Base-by-base conservation (phyloP, 2,888 invertebrate genomes). In the Argynnis bischoffii region DNA sequence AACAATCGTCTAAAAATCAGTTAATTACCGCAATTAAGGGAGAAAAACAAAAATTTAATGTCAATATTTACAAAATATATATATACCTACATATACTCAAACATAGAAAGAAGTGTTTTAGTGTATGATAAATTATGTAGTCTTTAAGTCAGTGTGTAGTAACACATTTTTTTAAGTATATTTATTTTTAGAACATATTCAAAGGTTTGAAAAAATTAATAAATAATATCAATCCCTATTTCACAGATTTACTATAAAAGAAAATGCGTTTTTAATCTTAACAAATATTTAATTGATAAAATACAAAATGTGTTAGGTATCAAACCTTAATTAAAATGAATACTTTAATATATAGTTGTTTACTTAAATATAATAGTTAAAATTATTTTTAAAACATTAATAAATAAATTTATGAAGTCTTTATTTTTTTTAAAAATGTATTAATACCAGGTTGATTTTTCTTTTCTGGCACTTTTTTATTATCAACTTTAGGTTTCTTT, bases 371-470 rank as follows among this genome's bases (percentile, higher is more conserved):
- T 35, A 61, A 61, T 31, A 60, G 46, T 51, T 35, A 31, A 47
- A 50, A 59, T 14, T 14, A 57, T 47, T 31, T 53, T 26, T 18
- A 61, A 13, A 53, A 35, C 16, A 35, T 51, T 50, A 61, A 53
- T 53, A 61, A 61, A 61, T 61, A 61, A 41, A 41, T 48, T 54
- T 50, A 66, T n/a, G 64, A 64, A 54, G 64, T 71, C 21, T 82
- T 82, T 66, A 87, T 73, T 80, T 91, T 92, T 55, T 84, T 88
- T 73, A 92, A 82, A 78, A 92, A 92, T 63, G 85, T 78, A 75
- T 92, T 92, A 68, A 92, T 92, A 60, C 87, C 91, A 0, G 85
- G 89, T 69, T 92, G 92, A 77, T 86, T 89, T 74, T 89, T 90
- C 74, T 87, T 90, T 71, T 78, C 77, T 15, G 75, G 78, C 69